A percentile compares a stretch with the other conserved stretches of the same genome.
These are phyloP conservation scores for Halocynthia roretzi DNA, from an alignment of 23 tunicate genomes.

Conservation along the genomic window DNA sequence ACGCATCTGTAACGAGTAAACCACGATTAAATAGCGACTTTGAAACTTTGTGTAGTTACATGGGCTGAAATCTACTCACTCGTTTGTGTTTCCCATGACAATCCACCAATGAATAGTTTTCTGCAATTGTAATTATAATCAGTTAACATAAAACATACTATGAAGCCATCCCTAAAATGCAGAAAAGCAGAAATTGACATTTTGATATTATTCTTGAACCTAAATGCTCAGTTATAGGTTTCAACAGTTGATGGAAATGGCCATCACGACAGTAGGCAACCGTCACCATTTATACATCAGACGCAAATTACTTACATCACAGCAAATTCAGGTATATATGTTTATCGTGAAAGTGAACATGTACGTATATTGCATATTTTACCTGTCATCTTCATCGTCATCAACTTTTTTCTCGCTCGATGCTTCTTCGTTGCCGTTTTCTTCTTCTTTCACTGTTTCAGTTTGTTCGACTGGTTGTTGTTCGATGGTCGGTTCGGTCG, in stretches of 20 bases:
- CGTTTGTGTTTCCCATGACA: constrained; percentile 80
- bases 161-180: neutral
- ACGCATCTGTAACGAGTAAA: constrained; percentile 38
- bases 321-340: constrained; percentile 5
- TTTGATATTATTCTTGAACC: constrained; percentile 11
- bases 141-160: neutral
- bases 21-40: neutral
- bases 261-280: constrained; percentile 66
- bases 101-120: constrained; percentile 98
- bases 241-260: constrained; percentile 32
- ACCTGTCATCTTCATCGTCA: constrained; percentile 17
- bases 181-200: neutral
- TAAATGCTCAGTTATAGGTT: constrained; percentile 8
- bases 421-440: neutral
- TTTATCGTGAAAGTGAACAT: neutral
- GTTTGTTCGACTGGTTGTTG: neutral
- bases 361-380: neutral
- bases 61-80: constrained; percentile 31
- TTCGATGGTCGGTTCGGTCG: too few species aligned
- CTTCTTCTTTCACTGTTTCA: constrained; percentile 13
- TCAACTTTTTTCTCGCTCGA: constrained; percentile 1
- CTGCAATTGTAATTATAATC: constrained; percentile 17
- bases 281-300: constrained; percentile 49
- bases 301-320: constrained; percentile 86
- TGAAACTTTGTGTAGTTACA: too few species aligned